Conservation (phyloP, 2,888 invertebrate species). For the Acleris literana region DNA sequence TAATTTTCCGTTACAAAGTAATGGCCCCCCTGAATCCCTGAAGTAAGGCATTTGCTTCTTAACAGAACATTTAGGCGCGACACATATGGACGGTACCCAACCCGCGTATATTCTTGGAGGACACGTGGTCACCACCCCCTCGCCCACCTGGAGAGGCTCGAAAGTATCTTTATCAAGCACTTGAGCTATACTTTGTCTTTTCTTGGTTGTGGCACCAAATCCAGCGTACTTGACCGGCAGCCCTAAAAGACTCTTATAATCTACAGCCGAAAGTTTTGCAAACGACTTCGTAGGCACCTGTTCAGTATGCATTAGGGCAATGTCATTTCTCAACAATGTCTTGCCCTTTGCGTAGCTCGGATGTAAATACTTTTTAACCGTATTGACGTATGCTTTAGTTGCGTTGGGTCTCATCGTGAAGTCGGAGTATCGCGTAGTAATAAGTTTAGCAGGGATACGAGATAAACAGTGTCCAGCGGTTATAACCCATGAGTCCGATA, state of each 20-base stretch:
- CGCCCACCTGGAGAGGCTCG: neutral
- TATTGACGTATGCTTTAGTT: neutral
- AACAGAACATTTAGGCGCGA: neutral
- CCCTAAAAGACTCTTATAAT: neutral
- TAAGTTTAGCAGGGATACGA: neutral
- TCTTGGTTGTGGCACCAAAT: neutral
- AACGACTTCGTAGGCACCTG: neutral
- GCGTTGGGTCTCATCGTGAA: neutral
- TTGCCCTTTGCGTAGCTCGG: neutral
- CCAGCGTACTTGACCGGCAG: neutral
- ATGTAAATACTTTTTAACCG: neutral
- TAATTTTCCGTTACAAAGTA: neutral
- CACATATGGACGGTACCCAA: neutral
- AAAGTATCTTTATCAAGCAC: neutral
- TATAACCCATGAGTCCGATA: neutral
- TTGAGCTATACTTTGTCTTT: neutral
- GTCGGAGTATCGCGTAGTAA: neutral
- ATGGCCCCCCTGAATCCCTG: neutral
- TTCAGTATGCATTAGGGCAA: neutral
- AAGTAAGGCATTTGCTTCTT: neutral
- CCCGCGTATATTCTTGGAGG: neutral
- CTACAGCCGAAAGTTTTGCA: neutral
- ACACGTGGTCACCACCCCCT: neutral
- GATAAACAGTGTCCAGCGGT: neutral
- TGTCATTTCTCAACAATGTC: neutral